phyloP scores from a whole-genome alignment of 2,888 invertebrate species.

The Andrena camellia region DNA sequence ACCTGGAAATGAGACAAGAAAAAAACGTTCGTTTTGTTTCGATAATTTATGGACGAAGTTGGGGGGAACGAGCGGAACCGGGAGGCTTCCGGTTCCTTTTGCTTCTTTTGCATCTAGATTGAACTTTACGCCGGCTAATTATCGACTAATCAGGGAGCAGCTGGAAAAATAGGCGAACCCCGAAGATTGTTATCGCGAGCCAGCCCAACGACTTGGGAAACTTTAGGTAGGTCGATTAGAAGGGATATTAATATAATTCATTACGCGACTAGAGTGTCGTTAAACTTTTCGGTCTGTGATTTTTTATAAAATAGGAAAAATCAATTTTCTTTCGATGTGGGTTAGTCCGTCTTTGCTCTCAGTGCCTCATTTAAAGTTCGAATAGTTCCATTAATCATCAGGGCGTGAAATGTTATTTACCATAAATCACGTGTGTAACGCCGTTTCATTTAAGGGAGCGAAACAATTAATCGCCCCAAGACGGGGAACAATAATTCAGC shows the following conservation, averaged over 20 bases:
- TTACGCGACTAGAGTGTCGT: not conserved
- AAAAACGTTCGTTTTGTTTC: constrained; percentile 22
- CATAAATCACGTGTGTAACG: not conserved
- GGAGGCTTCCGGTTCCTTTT: not conserved
- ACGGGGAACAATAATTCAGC: constrained; percentile 57
- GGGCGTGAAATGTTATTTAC: not conserved
- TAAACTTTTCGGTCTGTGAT: not conserved
- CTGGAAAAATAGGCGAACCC: constrained; percentile 33
- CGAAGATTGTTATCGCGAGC: constrained; percentile 32
- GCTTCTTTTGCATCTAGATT: constrained; percentile 20
- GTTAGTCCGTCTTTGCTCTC: too few species aligned
- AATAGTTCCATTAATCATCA: not conserved
- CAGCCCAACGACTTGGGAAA: not conserved
- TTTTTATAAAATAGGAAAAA: too few species aligned
- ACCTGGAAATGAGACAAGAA: constrained; percentile 34
- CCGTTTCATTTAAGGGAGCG: not conserved
- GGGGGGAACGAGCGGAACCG: not conserved
- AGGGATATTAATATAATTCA: constrained; percentile 23
- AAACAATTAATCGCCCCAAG: constrained; percentile 61
- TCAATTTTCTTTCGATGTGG: too few species aligned
- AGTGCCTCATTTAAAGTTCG: not conserved
- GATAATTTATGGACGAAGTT: constrained; percentile 59
- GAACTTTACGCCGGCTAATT: constrained; percentile 49
- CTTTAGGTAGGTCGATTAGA: constrained; percentile 8
- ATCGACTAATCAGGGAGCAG: constrained; percentile 39